phyloP scores from a whole-genome alignment of 1,140 invertebrate species.

The Octopus bimaculoides region DNA sequence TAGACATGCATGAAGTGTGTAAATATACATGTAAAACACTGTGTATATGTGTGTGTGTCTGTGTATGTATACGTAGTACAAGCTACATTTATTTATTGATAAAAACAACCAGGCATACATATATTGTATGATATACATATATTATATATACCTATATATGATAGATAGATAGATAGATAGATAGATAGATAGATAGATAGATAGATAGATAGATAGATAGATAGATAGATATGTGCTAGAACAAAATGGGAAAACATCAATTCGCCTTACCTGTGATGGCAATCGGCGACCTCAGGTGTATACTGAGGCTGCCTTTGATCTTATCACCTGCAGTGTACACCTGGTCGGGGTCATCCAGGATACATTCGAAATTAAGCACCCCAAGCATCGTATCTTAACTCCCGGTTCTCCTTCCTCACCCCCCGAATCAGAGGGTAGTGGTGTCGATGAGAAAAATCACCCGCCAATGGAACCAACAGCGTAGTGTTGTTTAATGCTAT shows the following conservation, averaged over 20 bases:
- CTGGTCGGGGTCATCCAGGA: slow-evolving; percentile 36
- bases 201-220: background rate
- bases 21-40: background rate
- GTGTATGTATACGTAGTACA: background rate
- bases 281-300: slow-evolving; percentile 35
- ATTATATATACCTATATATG: background rate
- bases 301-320: slow-evolving; percentile 36
- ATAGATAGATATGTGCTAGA: background rate
- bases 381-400: background rate
- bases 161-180: background rate
- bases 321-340: slow-evolving; percentile 42
- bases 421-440: too few species aligned
- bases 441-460: too few species aligned
- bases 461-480: too few species aligned
- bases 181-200: background rate
- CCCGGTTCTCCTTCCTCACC: background rate
- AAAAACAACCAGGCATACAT: background rate
- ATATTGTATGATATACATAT: background rate
- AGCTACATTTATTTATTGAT: background rate
- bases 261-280: slow-evolving; percentile 39
- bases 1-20: background rate
- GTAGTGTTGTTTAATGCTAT: too few species aligned
- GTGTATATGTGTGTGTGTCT: background rate
- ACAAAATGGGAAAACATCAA: background rate
- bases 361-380: slow-evolving; percentile 4